Base-by-base conservation (phyloP, 2,888 invertebrate species). In the Geophilus truncorum region DNA sequence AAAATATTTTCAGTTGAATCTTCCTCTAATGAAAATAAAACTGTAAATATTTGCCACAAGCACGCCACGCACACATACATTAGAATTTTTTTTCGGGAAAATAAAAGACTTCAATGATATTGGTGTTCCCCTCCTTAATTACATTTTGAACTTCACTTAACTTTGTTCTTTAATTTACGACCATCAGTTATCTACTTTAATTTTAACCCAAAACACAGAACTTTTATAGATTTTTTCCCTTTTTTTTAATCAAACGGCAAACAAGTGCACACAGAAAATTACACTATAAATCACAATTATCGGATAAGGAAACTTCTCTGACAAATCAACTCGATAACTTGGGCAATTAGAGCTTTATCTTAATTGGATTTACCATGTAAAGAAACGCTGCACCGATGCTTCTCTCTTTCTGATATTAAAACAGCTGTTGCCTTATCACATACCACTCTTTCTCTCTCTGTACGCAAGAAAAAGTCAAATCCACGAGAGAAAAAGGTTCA, bases 241-340 rank as follows among this genome's bases (percentile, higher is more conserved):
- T 51, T 70, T 70, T 70, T 70, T 70, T 70, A 70, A 70, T 70
- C 70, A 70, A 70, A 70, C 70, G 15, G 70, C 70, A 70, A 70
- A 70, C 70, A 70, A 70, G 70, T 70, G 70, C 70, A 70, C 70
- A 70, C 70, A 28, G 25, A 70, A 70, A 70, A 70, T 70, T 70
- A 70, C 70, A 70, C 70, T 70, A 70, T 70, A 70, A 70, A 70
- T 70, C 70, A 70, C 70, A 70, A 70, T 70, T 70, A 70, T 70
- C 70, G 70, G 70, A 28, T 70, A 70, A 70, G 70, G 70, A 70
- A 70, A 70, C 70, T 70, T 70, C 70, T 70, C 70, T 70, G 70
- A 70, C 70, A 70, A 70, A 70, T 70, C 70, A 70, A 70, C 70
- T 70, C 70, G 70, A 70, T 70, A 70, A 70, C 70, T 70, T 28